phyloP scores from a whole-genome alignment of 1,140 invertebrate species.

The Pseudomyrmex concolor region DNA sequence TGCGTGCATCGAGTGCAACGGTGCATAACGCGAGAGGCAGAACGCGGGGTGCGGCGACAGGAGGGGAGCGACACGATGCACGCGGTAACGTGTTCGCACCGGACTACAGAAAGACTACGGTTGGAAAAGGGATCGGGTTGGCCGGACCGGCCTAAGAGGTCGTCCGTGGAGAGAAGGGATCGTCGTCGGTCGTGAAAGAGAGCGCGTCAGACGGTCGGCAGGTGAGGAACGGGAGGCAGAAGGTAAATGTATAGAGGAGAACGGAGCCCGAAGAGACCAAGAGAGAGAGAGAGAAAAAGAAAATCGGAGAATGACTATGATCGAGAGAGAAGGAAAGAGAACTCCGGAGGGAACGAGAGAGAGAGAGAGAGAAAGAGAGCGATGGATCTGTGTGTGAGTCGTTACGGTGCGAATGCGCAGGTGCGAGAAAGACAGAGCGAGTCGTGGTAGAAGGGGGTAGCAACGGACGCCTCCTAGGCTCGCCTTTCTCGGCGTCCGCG shows the following conservation, averaged over 20 bases:
- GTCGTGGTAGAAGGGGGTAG: slow-evolving; percentile 7
- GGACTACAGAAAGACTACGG: slow-evolving; percentile 52
- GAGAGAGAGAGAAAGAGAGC: background rate
- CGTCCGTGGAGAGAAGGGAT: slow-evolving; percentile 70
- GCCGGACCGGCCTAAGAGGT: slow-evolving; percentile 67
- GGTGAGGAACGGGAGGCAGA: slow-evolving; percentile 29
- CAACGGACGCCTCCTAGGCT: slow-evolving; percentile 63
- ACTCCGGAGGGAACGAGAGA: background rate
- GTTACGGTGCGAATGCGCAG: background rate
- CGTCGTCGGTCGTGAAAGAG: slow-evolving; percentile 63
- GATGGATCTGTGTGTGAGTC: background rate
- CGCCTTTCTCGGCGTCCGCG: slow-evolving; percentile 65
- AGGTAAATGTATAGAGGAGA: slow-evolving; percentile 35
- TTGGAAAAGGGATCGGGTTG: slow-evolving; percentile 72
- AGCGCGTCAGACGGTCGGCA: slow-evolving; percentile 36
- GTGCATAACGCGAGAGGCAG: slow-evolving; percentile 61
- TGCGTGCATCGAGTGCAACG: slow-evolving; percentile 65
- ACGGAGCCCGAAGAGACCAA: background rate
- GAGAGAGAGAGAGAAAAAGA: background rate
- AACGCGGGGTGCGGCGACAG: slow-evolving; percentile 1
- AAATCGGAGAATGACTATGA: background rate
- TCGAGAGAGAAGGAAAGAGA: background rate
- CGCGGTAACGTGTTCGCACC: slow-evolving; percentile 54
- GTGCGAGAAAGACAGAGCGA: background rate
- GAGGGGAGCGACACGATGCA: slow-evolving; percentile 14